phyloP scores from a whole-genome alignment of 2,888 invertebrate species.

The Aspidiotus rigidus region DNA sequence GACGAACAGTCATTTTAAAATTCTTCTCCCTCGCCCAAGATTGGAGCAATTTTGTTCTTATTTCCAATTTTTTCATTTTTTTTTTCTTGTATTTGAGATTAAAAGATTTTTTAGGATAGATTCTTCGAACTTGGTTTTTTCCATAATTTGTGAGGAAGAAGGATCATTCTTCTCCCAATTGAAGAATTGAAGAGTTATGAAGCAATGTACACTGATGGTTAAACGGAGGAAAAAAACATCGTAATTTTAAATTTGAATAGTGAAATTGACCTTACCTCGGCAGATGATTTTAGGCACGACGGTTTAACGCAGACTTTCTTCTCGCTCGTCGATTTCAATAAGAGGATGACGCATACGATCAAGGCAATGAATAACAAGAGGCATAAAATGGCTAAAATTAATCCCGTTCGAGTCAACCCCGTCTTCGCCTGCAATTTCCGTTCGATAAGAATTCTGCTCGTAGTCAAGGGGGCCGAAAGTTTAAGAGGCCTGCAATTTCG shows the following conservation, averaged over 20 bases:
- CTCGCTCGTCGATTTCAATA: slow-evolving; percentile 44
- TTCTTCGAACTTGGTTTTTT: no score
- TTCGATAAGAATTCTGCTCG: slow-evolving; percentile 30
- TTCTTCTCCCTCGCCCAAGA: no score
- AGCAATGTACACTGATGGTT: no score
- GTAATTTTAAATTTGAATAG: no score
- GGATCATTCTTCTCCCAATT: no score
- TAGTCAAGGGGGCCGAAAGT: slow-evolving; percentile 17
- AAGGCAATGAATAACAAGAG: slow-evolving; percentile 45
- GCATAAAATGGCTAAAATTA: slow-evolving; percentile 39
- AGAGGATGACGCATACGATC: slow-evolving; percentile 45
- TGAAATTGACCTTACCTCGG: slow-evolving; percentile 43
- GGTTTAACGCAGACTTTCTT: slow-evolving; percentile 45
- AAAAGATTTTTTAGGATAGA: no score
- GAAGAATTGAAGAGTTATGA: no score
- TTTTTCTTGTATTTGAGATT: no score
- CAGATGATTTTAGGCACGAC: slow-evolving; percentile 48
- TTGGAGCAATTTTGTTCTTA: no score
- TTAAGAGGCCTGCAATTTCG: slow-evolving; percentile 17
- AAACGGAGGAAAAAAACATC: neutral
- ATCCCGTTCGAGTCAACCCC: slow-evolving; percentile 38
- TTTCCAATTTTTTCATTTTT: no score
- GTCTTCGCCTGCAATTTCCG: slow-evolving; percentile 37
- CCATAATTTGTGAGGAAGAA: no score
- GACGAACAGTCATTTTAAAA: no score